Conservation (phyloP, 2,888 invertebrate species). For the Coleophora deauratella region DNA sequence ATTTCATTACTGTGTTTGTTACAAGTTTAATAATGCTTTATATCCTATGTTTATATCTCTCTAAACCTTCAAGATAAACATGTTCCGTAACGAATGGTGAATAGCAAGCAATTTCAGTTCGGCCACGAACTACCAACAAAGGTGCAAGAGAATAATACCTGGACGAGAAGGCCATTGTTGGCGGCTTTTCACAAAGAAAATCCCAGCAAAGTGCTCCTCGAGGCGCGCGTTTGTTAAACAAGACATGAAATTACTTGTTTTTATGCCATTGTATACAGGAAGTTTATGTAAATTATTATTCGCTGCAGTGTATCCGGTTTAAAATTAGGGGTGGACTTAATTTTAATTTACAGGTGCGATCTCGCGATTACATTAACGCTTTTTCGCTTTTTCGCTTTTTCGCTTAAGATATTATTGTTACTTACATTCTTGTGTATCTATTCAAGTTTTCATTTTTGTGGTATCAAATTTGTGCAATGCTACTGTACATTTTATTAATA, state of each 20-base stretch:
- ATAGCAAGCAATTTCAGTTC: constrained; percentile 40
- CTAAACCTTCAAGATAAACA: constrained; percentile 22
- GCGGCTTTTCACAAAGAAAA: constrained; percentile 32
- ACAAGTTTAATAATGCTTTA: no score
- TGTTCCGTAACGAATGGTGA: constrained; percentile 38
- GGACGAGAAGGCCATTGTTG: constrained; percentile 47
- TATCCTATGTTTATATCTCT: no score
- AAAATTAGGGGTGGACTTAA: constrained; percentile 16
- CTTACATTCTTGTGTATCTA: no score
- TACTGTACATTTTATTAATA: no score
- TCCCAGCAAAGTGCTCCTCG: constrained; percentile 30
- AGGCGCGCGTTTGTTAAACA: constrained; percentile 28
- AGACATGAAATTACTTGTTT: constrained; percentile 33
- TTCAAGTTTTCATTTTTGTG: no score
- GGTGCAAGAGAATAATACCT: constrained; percentile 46
- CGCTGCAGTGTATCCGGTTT: constrained; percentile 18
- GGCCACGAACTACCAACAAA: constrained; percentile 32
- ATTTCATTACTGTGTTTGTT: no score
- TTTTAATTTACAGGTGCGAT: no score
- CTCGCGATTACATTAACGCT: no score
- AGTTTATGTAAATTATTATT: not conserved
- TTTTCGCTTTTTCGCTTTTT: no score
- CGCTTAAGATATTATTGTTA: no score
- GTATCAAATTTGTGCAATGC: no score
- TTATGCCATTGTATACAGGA: constrained; percentile 7